phyloP scores from a whole-genome alignment of 2,113 vertebrate species.

The Apus apus region DNA sequence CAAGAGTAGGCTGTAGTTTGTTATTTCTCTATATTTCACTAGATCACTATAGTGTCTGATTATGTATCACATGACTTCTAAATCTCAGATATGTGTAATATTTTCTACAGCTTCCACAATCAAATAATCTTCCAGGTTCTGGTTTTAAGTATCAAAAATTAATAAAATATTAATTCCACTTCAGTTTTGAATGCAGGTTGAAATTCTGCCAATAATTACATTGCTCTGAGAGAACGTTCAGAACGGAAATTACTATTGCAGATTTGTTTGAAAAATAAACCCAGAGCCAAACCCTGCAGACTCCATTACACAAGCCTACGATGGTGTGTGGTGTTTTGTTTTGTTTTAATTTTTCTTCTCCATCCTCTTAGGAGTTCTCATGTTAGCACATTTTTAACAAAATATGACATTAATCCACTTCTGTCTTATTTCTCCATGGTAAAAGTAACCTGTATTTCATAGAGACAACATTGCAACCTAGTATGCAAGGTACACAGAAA shows the following conservation, averaged over 20 bases:
- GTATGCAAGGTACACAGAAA: neutral
- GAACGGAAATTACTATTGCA: conserved; percentile 38
- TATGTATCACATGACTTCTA: neutral
- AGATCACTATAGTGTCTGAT: neutral
- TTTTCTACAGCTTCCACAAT: neutral
- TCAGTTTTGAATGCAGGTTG: neutral
- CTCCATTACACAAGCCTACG: neutral
- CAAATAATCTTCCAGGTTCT: conserved; percentile 8
- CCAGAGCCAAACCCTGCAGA: conserved; percentile 29
- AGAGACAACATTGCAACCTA: neutral
- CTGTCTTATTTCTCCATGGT: neutral
- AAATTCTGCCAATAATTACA: conserved; percentile 18
- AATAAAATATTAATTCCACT: conserved; percentile 36
- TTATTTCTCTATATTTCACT: too few species aligned
- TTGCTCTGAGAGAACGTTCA: neutral
- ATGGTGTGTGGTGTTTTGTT: neutral
- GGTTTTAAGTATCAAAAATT: conserved; percentile 11
- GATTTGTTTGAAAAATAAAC: conserved; percentile 30
- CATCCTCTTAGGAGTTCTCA: neutral
- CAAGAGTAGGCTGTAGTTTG: neutral
- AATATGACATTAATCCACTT: neutral
- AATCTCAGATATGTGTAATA: neutral
- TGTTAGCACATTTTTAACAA: neutral
- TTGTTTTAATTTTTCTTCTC: neutral
- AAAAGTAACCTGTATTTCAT: neutral